Percentiles rank a stretch among this genome's conserved stretches.
Evolutionary conservation across 2,797 vertebrate genomes (phyloP).

Genomic region (Protosalanx chinensis): DNA sequence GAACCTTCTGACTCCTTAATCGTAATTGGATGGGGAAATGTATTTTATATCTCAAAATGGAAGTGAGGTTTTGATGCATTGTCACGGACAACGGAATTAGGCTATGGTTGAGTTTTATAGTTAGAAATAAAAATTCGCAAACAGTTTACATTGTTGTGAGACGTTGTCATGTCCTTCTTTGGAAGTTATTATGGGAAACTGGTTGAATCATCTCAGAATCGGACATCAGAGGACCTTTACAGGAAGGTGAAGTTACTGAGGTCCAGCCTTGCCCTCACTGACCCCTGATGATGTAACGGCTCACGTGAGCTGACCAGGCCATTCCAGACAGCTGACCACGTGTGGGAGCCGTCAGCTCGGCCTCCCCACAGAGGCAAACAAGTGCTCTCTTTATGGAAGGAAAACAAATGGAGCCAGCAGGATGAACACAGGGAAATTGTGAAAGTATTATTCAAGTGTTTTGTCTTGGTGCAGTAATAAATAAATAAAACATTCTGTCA

Average conservation of each 20-base stretch:
- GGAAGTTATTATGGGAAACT: slow-evolving; percentile 5
- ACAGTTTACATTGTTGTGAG: background rate
- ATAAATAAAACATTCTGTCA: background rate
- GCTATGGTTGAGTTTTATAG: slow-evolving; percentile 16
- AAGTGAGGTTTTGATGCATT: background rate
- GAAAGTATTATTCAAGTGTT: slow-evolving; percentile 31
- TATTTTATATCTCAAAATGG: background rate
- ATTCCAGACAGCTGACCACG: slow-evolving; percentile 33
- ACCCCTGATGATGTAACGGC: slow-evolving; percentile 33
- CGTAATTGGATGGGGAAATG: background rate
- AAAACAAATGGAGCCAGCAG: slow-evolving; percentile 43
- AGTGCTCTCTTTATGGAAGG: slow-evolving; percentile 51
- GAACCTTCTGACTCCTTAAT: too few relatives aligned
- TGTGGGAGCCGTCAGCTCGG: slow-evolving; percentile 49
- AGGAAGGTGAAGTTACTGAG: slow-evolving; percentile 46
- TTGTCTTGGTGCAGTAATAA: slow-evolving; percentile 24
- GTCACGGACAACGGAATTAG: slow-evolving; percentile 22
- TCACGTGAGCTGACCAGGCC: slow-evolving; percentile 43
- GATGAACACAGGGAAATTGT: slow-evolving; percentile 34
- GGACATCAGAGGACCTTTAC: slow-evolving; percentile 20
- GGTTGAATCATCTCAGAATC: slow-evolving; percentile 26
- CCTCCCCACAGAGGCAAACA: slow-evolving; percentile 38
- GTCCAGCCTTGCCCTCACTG: slow-evolving; percentile 43
- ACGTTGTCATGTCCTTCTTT: background rate
- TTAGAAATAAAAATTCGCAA: background rate